These are phyloP conservation scores for Drosophila insularis DNA, from an alignment of 1,140 invertebrate species.

Conservation along the genomic window DNA sequence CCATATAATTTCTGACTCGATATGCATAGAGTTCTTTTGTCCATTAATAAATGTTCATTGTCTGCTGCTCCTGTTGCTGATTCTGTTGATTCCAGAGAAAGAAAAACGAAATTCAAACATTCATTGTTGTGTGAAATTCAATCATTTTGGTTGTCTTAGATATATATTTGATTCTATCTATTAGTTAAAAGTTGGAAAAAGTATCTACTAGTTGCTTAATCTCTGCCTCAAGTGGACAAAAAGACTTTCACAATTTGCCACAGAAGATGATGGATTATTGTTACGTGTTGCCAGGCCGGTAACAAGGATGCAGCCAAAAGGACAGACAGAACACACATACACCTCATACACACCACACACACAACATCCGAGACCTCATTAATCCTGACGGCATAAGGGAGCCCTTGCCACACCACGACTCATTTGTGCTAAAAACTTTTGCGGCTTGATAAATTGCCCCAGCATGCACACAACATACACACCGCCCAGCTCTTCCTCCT, in stretches of 20 bases:
- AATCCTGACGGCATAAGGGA: conserved; percentile 59
- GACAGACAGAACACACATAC: conserved; percentile 16
- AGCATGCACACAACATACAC: conserved; percentile 39
- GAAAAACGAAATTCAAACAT: not conserved
- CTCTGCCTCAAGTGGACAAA: not conserved
- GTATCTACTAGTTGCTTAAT: too few species aligned
- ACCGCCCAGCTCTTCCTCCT: conserved; percentile 16
- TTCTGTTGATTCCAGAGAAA: conserved; percentile 3
- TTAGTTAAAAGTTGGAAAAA: too few species aligned
- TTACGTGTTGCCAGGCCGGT: conserved; percentile 61
- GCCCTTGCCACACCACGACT: conserved; percentile 55
- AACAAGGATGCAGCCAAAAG: conserved; percentile 54
- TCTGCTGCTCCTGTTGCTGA: not conserved
- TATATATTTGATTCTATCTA: too few species aligned
- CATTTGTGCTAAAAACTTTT: conserved; percentile 78
- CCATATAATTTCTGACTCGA: conserved; percentile 61
- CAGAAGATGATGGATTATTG: conserved; percentile 70
- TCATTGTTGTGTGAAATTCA: too few species aligned
- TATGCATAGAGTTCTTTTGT: conserved; percentile 55
- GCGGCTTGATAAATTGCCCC: conserved; percentile 69
- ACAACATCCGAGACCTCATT: conserved; percentile 72
- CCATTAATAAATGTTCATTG: conserved; percentile 69
- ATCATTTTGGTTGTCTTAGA: too few species aligned
- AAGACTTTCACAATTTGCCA: conserved; percentile 49
- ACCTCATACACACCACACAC: not conserved